Evolutionary conservation across 2,797 vertebrate species (phyloP), one percentile per base, ranked within the genome.

Genomic region (Craterocephalus amniculus): DNA sequence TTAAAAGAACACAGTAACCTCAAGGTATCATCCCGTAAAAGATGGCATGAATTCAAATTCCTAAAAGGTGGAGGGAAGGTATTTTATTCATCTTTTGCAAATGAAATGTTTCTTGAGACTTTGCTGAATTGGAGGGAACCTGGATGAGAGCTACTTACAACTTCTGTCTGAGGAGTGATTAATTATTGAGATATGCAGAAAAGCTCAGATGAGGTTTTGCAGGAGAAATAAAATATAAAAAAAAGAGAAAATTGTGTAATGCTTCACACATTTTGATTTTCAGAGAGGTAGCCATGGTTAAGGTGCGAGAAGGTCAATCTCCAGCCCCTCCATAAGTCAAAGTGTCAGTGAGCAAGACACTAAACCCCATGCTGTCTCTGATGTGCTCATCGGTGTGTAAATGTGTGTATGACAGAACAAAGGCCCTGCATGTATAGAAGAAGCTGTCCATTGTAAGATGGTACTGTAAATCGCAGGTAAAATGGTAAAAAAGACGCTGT

Each of bases 11-110:
- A 6, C 55, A 74, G 63, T 26, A 55, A 64, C 35, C 56, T 65
- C 24, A 32, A 61, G 76, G 57, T 72, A 68, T 69, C 63, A 57
- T 67, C 74, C 38, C 60, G 38, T 67, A 24, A 70, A 43, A 55
- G 43, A 48, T 20, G 6, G 20, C 18, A n/a, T 7, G 2, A n/a
- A 5, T 40, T 40, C 16, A 40, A 20, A 45, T 45, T 45, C 40
- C 40, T 45, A 45, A 45, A 45, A 45, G 40, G 6, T 45, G 40
- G 40, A 45, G 8, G 4, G 18, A 18, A 16, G 2, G 32, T 40
- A 16, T 40, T 40, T 45, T 43, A 65, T 24, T 55, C 76, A 74
- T 70, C 56, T 54, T 70, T 43, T 32, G 29, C 29, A 63, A 48
- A 38, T 14, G 29, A 61, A 72, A 67, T 24, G 63, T n/a, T n/a